These are phyloP conservation scores for Apus apus DNA, from an alignment of 2,113 vertebrate species.

Conservation along the genomic window DNA sequence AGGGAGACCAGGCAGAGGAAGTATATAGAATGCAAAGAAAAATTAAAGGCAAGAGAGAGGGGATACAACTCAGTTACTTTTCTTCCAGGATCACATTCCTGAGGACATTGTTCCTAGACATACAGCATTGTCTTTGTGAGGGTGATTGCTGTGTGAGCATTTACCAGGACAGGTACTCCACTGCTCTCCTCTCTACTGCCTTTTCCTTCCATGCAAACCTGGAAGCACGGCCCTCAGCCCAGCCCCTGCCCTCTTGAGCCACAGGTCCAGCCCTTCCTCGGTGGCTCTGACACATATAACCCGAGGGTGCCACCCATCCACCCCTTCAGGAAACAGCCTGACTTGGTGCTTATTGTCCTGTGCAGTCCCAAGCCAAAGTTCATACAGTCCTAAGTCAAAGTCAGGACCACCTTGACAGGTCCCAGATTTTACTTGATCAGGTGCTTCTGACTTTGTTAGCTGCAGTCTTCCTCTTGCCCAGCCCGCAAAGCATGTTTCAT, in stretches of 20 bases:
- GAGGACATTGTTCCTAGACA: background rate
- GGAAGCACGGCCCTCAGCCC: background rate
- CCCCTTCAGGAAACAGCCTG: background rate
- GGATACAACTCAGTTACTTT: background rate
- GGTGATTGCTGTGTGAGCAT: background rate
- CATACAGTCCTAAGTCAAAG: background rate
- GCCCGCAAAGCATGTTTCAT: background rate
- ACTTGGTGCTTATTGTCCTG: background rate
- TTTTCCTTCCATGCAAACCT: background rate
- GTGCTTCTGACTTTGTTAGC: background rate
- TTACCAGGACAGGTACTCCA: background rate
- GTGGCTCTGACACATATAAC: accelerated
- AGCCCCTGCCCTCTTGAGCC: background rate
- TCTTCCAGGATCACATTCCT: background rate
- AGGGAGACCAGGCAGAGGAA: background rate
- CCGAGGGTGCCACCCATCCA: background rate
- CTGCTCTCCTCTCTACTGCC: accelerated
- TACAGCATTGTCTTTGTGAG: accelerated
- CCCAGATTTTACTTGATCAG: background rate
- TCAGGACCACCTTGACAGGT: background rate
- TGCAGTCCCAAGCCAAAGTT: background rate
- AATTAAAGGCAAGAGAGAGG: background rate
- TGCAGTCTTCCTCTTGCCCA: background rate
- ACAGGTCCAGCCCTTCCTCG: background rate
- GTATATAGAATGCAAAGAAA: background rate